These are phyloP conservation scores for Papilio helenus DNA, from an alignment of 1,140 invertebrate species.

Conservation along the genomic window DNA sequence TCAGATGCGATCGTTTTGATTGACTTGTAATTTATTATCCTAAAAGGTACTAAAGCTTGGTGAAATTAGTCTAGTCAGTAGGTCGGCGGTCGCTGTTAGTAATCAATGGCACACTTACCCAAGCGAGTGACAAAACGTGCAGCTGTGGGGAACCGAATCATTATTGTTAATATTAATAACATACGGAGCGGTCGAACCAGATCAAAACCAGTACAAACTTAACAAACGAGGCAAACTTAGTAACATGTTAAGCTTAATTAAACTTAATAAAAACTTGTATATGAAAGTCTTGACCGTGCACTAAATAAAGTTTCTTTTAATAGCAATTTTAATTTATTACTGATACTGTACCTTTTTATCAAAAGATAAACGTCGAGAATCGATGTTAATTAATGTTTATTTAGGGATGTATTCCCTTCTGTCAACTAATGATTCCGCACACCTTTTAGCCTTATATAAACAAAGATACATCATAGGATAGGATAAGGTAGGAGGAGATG, in stretches of 20 bases:
- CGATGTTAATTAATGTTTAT: background rate
- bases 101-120: constrained; percentile 61
- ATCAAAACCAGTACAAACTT: constrained; percentile 31
- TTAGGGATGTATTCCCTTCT: background rate
- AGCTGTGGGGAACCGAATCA: constrained; percentile 49
- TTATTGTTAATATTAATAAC: constrained; percentile 35
- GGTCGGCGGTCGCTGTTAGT: constrained; percentile 55
- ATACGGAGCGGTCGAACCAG: constrained; percentile 27
- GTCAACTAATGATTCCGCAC: background rate
- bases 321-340: background rate
- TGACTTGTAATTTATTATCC: constrained; percentile 9
- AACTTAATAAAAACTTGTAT: constrained; percentile 26
- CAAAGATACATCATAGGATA: too few relatives aligned
- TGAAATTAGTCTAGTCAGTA: constrained; percentile 58
- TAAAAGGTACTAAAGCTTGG: constrained; percentile 55
- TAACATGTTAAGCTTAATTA: constrained; percentile 8
- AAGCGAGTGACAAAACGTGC: constrained; percentile 57
- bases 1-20: background rate
- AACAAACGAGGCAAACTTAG: constrained; percentile 13
- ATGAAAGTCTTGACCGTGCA: constrained; percentile 21
- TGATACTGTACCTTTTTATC: constrained; percentile 1
- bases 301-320: constrained; percentile 10
- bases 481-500: too few relatives aligned
- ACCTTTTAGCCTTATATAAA: background rate
- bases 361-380: background rate